Conservation (phyloP, 2,888 invertebrate species). For the Polymixis flavicincta region DNA sequence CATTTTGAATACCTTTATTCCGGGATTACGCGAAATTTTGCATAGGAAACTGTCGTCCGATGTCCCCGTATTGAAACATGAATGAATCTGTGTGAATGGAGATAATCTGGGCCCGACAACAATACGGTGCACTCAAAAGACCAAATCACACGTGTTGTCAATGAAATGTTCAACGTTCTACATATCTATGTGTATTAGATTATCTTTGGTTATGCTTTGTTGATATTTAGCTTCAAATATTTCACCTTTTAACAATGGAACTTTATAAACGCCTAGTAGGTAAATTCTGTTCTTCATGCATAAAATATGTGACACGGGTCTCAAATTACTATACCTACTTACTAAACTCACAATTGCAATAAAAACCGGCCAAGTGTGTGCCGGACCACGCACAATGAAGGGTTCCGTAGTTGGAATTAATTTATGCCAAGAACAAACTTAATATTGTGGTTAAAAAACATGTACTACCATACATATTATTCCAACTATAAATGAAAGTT, state of each 20-base stretch:
- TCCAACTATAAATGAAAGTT: too few relatives aligned
- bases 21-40: conserved; percentile 88
- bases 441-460: too few relatives aligned
- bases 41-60: conserved; percentile 89
- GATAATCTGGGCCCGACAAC: conserved; percentile 76
- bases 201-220: conserved; percentile 74
- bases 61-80: conserved; percentile 81
- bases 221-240: conserved; percentile 59
- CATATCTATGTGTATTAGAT: conserved; percentile 76
- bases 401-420: too few relatives aligned
- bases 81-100: conserved; percentile 79
- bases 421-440: too few relatives aligned
- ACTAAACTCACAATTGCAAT: not conserved
- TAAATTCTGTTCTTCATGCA: not conserved
- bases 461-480: too few relatives aligned
- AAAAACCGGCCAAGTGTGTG: not conserved
- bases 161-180: conserved; percentile 83
- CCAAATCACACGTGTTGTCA: conserved; percentile 86
- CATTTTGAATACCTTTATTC: conserved; percentile 86
- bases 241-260: conserved; percentile 52
- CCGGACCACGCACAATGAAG: too few relatives aligned
- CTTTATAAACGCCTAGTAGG: conserved; percentile 1
- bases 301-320: not conserved
- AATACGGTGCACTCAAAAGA: conserved; percentile 81
- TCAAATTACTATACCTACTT: not conserved